Conservation (phyloP, 2,797 vertebrate genomes). For the Chaenodraco wilsoni region DNA sequence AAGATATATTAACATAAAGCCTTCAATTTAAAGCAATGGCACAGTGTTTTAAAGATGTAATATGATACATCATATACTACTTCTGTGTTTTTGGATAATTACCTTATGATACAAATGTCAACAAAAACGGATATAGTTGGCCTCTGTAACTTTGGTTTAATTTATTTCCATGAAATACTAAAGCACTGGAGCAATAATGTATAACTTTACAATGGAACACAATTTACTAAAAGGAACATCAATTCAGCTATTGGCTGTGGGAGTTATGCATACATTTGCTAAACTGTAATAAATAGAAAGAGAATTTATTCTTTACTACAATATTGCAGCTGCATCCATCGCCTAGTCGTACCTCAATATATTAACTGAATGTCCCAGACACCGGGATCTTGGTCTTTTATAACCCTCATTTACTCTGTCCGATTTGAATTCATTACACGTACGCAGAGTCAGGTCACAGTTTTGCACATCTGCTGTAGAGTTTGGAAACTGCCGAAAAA, state of each 20-base stretch:
- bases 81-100: too few species aligned
- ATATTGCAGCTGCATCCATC: not conserved
- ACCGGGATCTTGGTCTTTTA: not conserved
- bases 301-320: not conserved
- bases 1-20: too few species aligned
- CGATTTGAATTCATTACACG: slow-evolving; percentile 8
- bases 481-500: slow-evolving; percentile 24
- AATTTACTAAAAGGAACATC: not conserved
- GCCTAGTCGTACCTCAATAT: too few species aligned
- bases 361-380: not conserved
- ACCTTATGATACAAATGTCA: too few species aligned
- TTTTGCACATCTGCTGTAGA: slow-evolving; percentile 23
- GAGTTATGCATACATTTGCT: too few species aligned
- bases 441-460: slow-evolving; percentile 13
- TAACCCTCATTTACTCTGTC: not conserved
- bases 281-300: not conserved
- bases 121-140: too few species aligned
- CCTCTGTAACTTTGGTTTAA: too few species aligned
- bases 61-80: too few species aligned
- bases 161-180: too few species aligned
- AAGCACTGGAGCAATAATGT: too few species aligned
- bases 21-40: too few species aligned
- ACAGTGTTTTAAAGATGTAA: too few species aligned
- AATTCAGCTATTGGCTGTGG: not conserved
- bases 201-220: not conserved